Conservation (phyloP, 2,113 vertebrate genomes). For the Cavia porcellus region DNA sequence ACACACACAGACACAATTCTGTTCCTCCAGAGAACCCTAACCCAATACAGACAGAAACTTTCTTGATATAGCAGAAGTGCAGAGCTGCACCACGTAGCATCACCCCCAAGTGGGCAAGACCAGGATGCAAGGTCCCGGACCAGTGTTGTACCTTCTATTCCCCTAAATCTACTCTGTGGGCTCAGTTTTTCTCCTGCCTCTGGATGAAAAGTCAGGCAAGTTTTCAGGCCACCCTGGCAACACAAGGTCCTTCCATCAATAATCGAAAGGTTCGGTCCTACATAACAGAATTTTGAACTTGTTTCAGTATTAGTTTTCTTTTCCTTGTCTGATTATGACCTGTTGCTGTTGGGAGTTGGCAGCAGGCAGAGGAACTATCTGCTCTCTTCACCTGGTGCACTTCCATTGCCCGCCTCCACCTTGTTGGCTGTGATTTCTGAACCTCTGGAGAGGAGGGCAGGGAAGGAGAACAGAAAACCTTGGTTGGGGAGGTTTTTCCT, state of each 20-base stretch:
- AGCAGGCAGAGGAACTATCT: neutral
- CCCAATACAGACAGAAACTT: neutral
- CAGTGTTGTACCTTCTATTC: neutral
- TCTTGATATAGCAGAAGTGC: neutral
- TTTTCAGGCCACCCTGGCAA: conserved; percentile 8
- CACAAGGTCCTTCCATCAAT: neutral
- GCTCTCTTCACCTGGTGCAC: neutral
- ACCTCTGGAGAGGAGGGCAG: neutral
- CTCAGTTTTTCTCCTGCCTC: neutral
- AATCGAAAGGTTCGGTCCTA: conserved; percentile 3
- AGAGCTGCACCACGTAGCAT: neutral
- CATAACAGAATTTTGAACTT: conserved; percentile 32
- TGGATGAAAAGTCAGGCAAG: conserved; percentile 12
- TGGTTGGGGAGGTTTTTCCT: neutral
- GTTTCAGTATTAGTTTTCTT: neutral
- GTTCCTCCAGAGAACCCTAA: neutral
- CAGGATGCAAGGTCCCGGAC: neutral
- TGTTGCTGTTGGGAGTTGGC: neutral
- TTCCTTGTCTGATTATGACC: neutral
- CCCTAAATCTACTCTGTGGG: neutral
- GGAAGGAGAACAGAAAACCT: neutral
- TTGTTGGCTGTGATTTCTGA: conserved; percentile 10
- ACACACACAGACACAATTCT: neutral
- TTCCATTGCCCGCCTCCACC: neutral
- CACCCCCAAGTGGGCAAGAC: neutral